phyloP scores from a whole-genome alignment of 2,888 invertebrate species.

The Tetragonula carbonaria region DNA sequence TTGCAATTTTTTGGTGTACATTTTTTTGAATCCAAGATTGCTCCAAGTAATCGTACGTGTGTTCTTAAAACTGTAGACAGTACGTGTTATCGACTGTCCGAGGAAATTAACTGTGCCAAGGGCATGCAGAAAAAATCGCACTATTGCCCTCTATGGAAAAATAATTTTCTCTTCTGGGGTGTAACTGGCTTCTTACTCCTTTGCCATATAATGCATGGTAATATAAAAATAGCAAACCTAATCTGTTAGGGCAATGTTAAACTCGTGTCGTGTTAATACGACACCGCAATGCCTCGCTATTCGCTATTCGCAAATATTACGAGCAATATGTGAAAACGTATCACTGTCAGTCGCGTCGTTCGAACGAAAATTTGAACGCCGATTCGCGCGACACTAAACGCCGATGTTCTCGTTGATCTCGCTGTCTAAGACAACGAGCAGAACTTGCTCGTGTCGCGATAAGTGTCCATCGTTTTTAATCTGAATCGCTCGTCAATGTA shows the following conservation, averaged over 20 bases:
- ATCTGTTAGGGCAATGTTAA: constrained; percentile 1
- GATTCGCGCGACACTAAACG: constrained; percentile 36
- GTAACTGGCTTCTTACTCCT: constrained; percentile 11
- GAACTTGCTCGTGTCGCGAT: background rate
- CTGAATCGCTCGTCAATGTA: background rate
- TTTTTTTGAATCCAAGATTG: constrained; percentile 1
- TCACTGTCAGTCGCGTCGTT: background rate
- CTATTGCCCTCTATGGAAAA: constrained; percentile 26
- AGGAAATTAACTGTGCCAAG: constrained; percentile 58
- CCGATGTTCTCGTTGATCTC: background rate
- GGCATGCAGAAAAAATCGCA: constrained; percentile 48
- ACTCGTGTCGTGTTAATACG: background rate
- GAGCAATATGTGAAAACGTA: background rate
- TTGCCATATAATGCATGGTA: background rate
- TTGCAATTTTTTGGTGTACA: constrained; percentile 4
- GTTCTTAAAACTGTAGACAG: constrained; percentile 26
- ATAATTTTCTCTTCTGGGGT: constrained; percentile 7
- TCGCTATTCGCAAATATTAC: background rate
- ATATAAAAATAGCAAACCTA: constrained; percentile 38
- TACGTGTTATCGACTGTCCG: constrained; percentile 51
- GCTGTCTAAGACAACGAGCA: too few species aligned
- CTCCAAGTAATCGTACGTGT: background rate
- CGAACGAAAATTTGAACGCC: constrained; percentile 2
- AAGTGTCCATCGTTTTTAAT: background rate
- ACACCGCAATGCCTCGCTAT: background rate